phyloP scores from a whole-genome alignment of 2,797 vertebrate genomes.

The Hephaestus fuliginosus region DNA sequence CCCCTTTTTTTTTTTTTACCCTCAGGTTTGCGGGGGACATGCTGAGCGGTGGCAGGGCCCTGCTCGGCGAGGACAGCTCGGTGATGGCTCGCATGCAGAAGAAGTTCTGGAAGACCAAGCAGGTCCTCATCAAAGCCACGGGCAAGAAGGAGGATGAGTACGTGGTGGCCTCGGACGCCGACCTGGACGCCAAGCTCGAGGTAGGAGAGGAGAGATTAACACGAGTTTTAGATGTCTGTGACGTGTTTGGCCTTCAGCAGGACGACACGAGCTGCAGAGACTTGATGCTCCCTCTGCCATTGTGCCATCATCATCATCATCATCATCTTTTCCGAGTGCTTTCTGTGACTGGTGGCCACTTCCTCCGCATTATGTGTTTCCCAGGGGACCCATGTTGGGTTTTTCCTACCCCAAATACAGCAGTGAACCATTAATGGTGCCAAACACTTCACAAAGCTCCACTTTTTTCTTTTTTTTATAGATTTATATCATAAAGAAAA shows the following conservation, averaged over 20 bases:
- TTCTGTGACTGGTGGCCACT: neutral
- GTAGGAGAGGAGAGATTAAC: constrained; percentile 65
- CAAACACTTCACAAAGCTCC: too few relatives aligned
- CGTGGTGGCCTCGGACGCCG: constrained; percentile 89
- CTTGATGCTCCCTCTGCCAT: neutral
- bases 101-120: constrained; percentile 92
- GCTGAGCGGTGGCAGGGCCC: constrained; percentile 77
- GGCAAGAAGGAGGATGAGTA: constrained; percentile 92
- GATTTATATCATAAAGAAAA: too few relatives aligned
- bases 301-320: neutral
- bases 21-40: constrained; percentile 85
- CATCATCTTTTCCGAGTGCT: neutral
- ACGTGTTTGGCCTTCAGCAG: too few relatives aligned
- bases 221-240: neutral
- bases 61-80: constrained; percentile 85
- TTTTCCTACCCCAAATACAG: neutral
- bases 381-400: neutral
- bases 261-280: neutral
- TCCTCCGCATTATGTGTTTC: neutral
- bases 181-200: constrained; percentile 90
- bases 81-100: constrained; percentile 90
- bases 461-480: neutral
- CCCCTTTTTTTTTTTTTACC: too few relatives aligned
- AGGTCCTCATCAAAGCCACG: constrained; percentile 90
- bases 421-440: neutral